Base-by-base conservation (phyloP, 2,888 invertebrate species). In the Troides aeacus region DNA sequence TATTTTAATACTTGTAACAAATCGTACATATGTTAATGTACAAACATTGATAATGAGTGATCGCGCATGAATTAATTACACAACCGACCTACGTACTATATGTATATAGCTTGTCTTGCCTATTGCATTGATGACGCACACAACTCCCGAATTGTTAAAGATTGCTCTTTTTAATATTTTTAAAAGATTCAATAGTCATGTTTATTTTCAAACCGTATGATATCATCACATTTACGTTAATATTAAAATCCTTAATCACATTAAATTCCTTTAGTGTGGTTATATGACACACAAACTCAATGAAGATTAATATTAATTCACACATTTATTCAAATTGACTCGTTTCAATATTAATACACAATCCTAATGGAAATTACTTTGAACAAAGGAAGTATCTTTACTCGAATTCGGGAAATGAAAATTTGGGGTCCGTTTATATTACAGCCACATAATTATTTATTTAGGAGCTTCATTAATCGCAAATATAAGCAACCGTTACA, bases 101-200 rank as follows among this genome's bases (percentile, higher is more conserved):
- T 46, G 46, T 46, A 46, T 58, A 70, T 70, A 39, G 62, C 62
- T 66, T 70, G 39, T 62, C 62, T 50, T 58, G 50, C 62, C 62
- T 66, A 59, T 58, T 62, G 62, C 66, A 66, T 58, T 59, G 66
- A 66, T 70, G 66, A 70, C 66, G 66, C 62, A 62, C 59, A 12
- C n/a, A 46, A 46, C 4, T 46, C 46, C 46, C 53, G 6, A 66
- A 62, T 62, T 46, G 30, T 62, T 46, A 15, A n/a, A 17, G 23
- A 65, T 65, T 65, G 61, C 30, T 46, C 61, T 30, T 69, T 64
- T 15, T 24, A 60, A 60, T 15, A 17, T 46, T 46, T 15, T 46
- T 46, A 2, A 12, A 46, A 15, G 12, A 15, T 46, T 15, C 15
- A 46, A 12, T 46, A 46, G 15, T 46, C 39, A 15, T 1, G 15